Base-by-base conservation (phyloP, 2,113 vertebrate genomes). In the Equus quagga region DNA sequence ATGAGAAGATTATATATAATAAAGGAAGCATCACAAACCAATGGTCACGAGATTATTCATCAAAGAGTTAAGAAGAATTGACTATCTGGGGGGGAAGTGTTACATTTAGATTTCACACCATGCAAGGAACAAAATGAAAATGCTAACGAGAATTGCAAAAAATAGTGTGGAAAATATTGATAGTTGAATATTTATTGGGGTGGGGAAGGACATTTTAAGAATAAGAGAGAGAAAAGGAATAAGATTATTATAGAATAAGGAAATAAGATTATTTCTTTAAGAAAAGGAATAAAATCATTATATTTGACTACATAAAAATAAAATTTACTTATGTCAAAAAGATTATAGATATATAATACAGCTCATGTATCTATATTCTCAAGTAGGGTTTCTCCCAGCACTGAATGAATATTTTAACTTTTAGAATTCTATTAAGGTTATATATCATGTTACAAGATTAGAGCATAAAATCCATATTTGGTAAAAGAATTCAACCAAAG, bases 41-140 rank as follows among this genome's bases (percentile, higher is more conserved):
- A 51, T 79, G 54, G 46, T 91, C 36, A 95, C 64, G 70, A 91
- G 31, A 91, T 41, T 92, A 82, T 90, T 82, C 26, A 65, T 64
- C 73, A 60, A 81, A 91, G 69, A 95, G 46, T 81, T 93, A 75
- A 91, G 73, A 94, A 75, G 76, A 72, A 73, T 33, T 60, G 64
- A 60, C 76, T 82, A n/a, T 58, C 58, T 80, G 33, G 10, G n/a
- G 51, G 21, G 28, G 46, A 73, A 51, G 46, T 46, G 56, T 79
- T 79, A 83, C 33, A 95, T 95, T 86, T 76, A 33, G 28, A 73
- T 79, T 54, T 91, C 41, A 80, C 7, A n/a, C 23, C 69, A 88
- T 60, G 26, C 70, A 89, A 93, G 78, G 56, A 82, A 90, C 75
- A 96, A 93, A 94, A 79, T 86, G 89, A 31, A 93, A 90, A 93